Evolutionary conservation across 2,113 vertebrate genomes (phyloP).

Genomic region (Gallinago paraguaiae): DNA sequence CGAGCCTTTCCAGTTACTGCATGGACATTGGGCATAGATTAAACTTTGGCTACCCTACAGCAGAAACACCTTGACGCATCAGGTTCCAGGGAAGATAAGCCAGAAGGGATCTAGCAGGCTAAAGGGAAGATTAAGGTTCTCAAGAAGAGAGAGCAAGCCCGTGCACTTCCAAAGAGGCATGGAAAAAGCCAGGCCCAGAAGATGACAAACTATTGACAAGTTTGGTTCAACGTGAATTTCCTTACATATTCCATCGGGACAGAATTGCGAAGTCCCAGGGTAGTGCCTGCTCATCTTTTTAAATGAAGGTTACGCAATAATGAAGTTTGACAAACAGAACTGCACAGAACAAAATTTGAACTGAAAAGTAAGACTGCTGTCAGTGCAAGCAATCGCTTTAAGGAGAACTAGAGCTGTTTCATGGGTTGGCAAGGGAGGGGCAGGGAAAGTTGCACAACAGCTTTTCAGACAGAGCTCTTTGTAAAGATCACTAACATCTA

Average conservation of each 20-base stretch:
- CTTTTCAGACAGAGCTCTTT: neutral
- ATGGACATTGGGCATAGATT: neutral
- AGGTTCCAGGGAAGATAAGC: neutral
- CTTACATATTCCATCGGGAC: neutral
- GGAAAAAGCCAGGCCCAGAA: neutral
- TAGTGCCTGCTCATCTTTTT: neutral
- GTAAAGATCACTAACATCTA: neutral
- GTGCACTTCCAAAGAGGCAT: neutral
- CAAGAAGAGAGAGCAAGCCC: neutral
- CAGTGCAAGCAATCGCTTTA: neutral
- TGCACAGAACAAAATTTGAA: neutral
- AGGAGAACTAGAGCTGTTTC: neutral
- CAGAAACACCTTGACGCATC: neutral
- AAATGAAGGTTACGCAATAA: neutral
- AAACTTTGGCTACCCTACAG: neutral
- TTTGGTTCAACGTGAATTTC: neutral
- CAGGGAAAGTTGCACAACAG: neutral
- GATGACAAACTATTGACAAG: neutral
- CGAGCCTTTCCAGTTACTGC: neutral
- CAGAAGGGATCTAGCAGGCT: neutral
- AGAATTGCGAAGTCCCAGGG: neutral
- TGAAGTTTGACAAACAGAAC: neutral
- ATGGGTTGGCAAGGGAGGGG: fast-evolving
- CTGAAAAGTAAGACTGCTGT: neutral
- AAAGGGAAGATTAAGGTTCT: neutral